Base-by-base conservation (phyloP, 2,797 vertebrate genomes). In the Takifugu rubripes region DNA sequence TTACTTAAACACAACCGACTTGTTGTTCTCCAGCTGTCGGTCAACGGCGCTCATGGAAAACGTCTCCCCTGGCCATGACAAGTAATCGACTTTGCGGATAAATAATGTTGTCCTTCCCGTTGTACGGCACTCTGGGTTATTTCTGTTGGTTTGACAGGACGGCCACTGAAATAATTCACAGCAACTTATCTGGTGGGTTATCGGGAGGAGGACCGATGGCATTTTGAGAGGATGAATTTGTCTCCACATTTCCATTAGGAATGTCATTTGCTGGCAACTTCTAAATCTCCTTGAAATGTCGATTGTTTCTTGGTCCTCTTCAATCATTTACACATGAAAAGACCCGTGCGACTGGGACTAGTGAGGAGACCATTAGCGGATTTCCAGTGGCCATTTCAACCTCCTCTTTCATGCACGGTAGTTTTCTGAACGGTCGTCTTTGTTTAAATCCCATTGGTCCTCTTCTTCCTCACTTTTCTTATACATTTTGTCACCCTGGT, bases 261-360 rank as follows among this genome's bases (percentile, higher is more conserved):
- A 71, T 73, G 61, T 61, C 58, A 75, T 76, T 84, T 77, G 56
- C 64, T 60, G 65, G 54, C 50, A 46, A 64, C n/a, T 11, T 74
- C 68, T 77, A 85, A 84, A 84, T 73, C 76, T 77, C 72, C 79
- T 82, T 83, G 66, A 84, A 77, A 74, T 70, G 66, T 71, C 64
- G 64, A 75, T 77, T 75, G 70, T 79, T 72, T 82, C 72, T 62
- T 25, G 1, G 46, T 56, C 61, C 59, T 66, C 73, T 64, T 74
- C 76, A 70, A 68, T 82, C 68, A 78, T 84, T 78, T 73, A 55
- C 66, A 66, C 72, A 74, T 74, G 66, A 79, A 84, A 77, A 68
- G 72, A 42, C 68, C 68, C 14, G 7, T 25, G 51, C 10, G 61
- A 47, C 48, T 49, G 40, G 43, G 66, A 54, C 59, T 56, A 55